Percentiles rank a stretch among this genome's conserved stretches.
Conservation (phyloP, 35 echinoderm and acorn worm genomes). For the Holothuria glaberrima region DNA sequence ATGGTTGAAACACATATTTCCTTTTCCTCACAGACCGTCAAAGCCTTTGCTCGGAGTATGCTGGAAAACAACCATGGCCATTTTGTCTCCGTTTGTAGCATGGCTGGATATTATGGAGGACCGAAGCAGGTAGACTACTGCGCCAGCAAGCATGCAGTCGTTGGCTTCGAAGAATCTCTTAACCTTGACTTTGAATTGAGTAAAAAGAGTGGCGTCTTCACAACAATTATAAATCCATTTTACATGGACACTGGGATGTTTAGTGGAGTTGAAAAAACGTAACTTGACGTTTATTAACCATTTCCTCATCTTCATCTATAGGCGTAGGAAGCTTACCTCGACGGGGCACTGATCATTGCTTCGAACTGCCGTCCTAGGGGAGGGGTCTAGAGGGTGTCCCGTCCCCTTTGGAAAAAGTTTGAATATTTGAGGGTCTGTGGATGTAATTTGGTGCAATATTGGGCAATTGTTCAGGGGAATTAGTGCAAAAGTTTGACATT, state of each 20-base stretch:
- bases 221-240: constrained; percentile 84
- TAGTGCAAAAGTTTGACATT: too few species aligned
- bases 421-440: too few species aligned
- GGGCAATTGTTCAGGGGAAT: too few species aligned
- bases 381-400: too few species aligned
- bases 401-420: too few species aligned
- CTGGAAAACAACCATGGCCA: constrained; percentile 89
- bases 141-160: constrained; percentile 88
- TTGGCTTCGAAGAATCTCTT: constrained; percentile 84
- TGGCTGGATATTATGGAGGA: constrained; percentile 74
- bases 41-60: constrained; percentile 80
- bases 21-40: constrained; percentile 69
- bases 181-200: constrained; percentile 56
- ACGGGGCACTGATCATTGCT: too few species aligned
- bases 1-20: too few species aligned
- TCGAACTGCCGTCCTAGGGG: too few species aligned
- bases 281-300: not conserved
- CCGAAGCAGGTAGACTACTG: constrained; percentile 74
- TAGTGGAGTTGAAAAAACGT: constrained; percentile 79
- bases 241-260: constrained; percentile 95
- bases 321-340: too few species aligned
- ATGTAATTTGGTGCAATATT: too few species aligned
- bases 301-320: too few species aligned
- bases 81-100: constrained; percentile 80
- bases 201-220: constrained; percentile 65